Evolutionary conservation across 2,797 vertebrate genomes (phyloP).

Genomic region (Ceryle rudis): DNA sequence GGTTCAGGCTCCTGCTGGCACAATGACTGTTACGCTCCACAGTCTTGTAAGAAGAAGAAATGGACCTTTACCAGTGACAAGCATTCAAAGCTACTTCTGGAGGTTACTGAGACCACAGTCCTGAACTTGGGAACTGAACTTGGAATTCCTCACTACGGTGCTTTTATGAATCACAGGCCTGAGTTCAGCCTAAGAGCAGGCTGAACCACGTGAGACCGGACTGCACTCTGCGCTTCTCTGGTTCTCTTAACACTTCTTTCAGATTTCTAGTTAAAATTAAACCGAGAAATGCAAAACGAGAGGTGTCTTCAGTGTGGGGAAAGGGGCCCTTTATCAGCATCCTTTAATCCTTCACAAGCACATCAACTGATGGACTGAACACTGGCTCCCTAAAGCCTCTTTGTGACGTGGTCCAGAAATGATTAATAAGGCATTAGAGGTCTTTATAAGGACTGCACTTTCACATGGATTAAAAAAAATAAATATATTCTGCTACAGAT

Average conservation of each 20-base stretch:
- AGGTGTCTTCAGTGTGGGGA: background rate
- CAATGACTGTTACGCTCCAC: accelerated
- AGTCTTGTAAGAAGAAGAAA: background rate
- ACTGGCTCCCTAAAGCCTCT: slow-evolving; percentile 29
- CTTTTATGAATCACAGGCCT: background rate
- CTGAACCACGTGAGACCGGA: background rate
- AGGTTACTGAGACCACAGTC: background rate
- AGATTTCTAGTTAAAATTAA: background rate
- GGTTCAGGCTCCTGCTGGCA: background rate
- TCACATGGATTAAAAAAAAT: slow-evolving; percentile 27
- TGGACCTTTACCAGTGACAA: background rate
- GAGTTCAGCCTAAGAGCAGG: background rate
- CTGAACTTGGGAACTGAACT: background rate
- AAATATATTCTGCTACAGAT: slow-evolving; percentile 52
- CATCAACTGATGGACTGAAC: background rate
- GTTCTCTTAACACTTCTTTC: background rate
- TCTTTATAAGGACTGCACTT: slow-evolving; percentile 40
- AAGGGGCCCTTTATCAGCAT: background rate
- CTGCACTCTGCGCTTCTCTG: background rate
- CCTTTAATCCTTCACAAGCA: slow-evolving; percentile 14
- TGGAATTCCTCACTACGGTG: background rate
- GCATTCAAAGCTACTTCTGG: background rate
- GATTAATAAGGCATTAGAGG: slow-evolving; percentile 40
- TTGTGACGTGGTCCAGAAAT: slow-evolving; percentile 19
- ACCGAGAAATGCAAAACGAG: background rate